A percentile compares a stretch with the other conserved stretches of the same genome.
phyloP scores from a whole-genome alignment of 1,140 invertebrate genomes.

The Drosophila repleta region DNA sequence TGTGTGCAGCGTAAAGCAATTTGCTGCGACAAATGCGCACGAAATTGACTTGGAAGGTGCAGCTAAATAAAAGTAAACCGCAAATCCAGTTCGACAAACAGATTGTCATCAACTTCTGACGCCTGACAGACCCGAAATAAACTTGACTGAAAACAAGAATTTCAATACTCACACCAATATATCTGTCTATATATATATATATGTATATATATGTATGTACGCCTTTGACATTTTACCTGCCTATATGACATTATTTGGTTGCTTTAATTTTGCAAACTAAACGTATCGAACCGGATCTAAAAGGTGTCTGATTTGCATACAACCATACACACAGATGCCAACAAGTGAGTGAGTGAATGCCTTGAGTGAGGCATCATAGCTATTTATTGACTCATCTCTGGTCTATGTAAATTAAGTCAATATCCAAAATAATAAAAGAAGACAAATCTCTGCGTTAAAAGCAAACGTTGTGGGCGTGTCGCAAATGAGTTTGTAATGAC shows the following conservation, averaged over 20 bases:
- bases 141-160: slow-evolving; percentile 38
- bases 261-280: slow-evolving; percentile 46
- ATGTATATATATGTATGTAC: slow-evolving; percentile 53
- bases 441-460: slow-evolving; percentile 17
- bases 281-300: slow-evolving; percentile 76
- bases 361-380: slow-evolving; percentile 27
- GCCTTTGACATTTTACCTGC: slow-evolving; percentile 73
- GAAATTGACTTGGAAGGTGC: slow-evolving; percentile 43
- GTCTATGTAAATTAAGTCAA: slow-evolving; percentile 63
- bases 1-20: slow-evolving; percentile 21
- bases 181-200: slow-evolving; percentile 5
- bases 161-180: slow-evolving; percentile 26
- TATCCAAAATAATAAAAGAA: slow-evolving; percentile 18
- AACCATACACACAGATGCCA: slow-evolving; percentile 44
- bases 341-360: slow-evolving; percentile 19
- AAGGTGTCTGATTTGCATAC: slow-evolving; percentile 64
- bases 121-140: slow-evolving; percentile 18
- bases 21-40: slow-evolving; percentile 37
- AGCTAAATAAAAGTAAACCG: slow-evolving; percentile 15
- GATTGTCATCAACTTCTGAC: slow-evolving; percentile 37
- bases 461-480: slow-evolving; percentile 46
- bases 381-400: slow-evolving; percentile 48
- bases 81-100: slow-evolving; percentile 34
- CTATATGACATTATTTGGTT: slow-evolving; percentile 35
- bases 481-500: slow-evolving; percentile 4